These are phyloP conservation scores for Epistrophella euchroma DNA, from an alignment of 2,888 invertebrate species.

Conservation along the genomic window DNA sequence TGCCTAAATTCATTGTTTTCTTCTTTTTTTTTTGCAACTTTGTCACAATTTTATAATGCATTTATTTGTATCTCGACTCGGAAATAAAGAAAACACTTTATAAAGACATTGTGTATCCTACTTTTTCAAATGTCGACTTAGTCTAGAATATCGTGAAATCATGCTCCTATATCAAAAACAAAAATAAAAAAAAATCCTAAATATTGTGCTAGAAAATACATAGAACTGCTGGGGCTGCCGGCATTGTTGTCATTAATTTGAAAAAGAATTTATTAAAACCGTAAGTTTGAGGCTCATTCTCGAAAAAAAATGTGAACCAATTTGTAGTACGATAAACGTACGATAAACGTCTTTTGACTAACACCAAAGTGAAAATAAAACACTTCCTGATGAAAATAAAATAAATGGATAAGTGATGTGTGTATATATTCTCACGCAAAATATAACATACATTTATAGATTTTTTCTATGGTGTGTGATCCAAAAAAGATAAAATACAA, in stretches of 20 bases:
- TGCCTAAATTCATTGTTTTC: neutral
- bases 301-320: neutral
- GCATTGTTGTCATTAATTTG: constrained; percentile 60
- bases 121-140: constrained; percentile 27
- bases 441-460: constrained; percentile 14
- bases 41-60: neutral
- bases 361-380: constrained; percentile 69
- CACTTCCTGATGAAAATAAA: constrained; percentile 41
- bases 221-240: constrained; percentile 3
- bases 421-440: constrained; percentile 62
- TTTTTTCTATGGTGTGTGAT: constrained; percentile 13
- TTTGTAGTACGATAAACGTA: neutral
- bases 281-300: constrained; percentile 19
- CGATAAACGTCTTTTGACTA: constrained; percentile 50
- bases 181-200: constrained; percentile 4
- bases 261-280: constrained; percentile 52
- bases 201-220: constrained; percentile 12
- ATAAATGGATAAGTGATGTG: constrained; percentile 52
- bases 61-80: neutral
- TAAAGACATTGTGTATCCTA: neutral
- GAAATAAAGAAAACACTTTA: neutral
- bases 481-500: constrained; percentile 10
- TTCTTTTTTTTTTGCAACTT: neutral
- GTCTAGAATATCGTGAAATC: constrained; percentile 19
- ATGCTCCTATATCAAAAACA: neutral